Base-by-base conservation (phyloP, 2,797 vertebrate species). In the Microctenopoma stevenorrisi region DNA sequence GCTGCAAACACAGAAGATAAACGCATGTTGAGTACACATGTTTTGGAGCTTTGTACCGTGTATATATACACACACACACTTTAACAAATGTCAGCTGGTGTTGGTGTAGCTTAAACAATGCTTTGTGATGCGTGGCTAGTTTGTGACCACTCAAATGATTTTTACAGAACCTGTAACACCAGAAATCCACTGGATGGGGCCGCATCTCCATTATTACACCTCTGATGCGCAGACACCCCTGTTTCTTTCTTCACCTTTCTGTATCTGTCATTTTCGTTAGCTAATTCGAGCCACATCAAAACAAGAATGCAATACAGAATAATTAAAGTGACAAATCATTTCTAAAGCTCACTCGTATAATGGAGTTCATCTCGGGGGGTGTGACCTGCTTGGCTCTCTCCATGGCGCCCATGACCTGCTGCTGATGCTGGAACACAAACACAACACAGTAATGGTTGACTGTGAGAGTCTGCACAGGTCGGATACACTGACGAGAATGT, bases 381-480 rank as follows among this genome's bases (percentile, higher is more conserved):
- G 98, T 99, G 81, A 99, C 98, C 89, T 99, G 98, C 90, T 99
- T 99, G 77, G 98, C 98, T 81, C 98, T 91, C 86, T 99, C 98
- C 0, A 99, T 99, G 75, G 97, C 98, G 35, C 97, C 97, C 91
- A 99, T 92, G 70, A 99, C 98, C 88, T 91, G 86, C 76, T 91
- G 91, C 71, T 90, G 91, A 84, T 92, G 91, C 92, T 92, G 71
- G 40, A 86, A 82, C 11, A 76, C 28, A 71, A 18, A 67, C 4
- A 37, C 49, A 33, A 62, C 7, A 42, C 0, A 10, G 53, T 73
- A 40, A 13, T 10, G 7, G 5, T 5, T 35, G n/a, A 51, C 11
- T 25, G 26, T 3, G 1, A 43, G 22, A 47, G 2, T 15, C 11
- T 9, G n/a, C 18, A n/a, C 8, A 46, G n/a, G 9, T 35, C 14